Conservation (phyloP, 1,140 invertebrate genomes). For the Saccostrea echinata region DNA sequence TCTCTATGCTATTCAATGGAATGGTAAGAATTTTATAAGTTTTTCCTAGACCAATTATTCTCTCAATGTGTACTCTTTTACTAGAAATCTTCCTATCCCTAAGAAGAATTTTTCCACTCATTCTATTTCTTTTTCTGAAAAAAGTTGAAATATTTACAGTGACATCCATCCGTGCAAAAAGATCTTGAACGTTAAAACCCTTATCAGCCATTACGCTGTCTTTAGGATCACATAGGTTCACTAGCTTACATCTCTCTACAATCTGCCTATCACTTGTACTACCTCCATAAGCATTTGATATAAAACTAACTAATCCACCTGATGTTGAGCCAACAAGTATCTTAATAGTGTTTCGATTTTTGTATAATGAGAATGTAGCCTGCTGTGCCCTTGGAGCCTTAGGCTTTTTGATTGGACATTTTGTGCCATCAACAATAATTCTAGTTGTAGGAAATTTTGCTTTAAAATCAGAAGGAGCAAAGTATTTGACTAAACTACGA, state of each 20-base stretch:
- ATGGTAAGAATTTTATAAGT: conserved; percentile 60
- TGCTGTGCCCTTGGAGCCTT: conserved; percentile 65
- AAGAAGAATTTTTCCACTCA: conserved; percentile 31
- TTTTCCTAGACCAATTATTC: conserved; percentile 60
- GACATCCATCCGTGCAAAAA: conserved; percentile 58
- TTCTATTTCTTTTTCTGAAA: conserved; percentile 62
- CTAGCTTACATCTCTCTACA: conserved; percentile 55
- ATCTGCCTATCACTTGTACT: conserved; percentile 60
- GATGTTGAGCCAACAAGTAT: conserved; percentile 57
- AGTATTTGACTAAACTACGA: no score
- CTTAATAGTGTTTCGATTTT: conserved; percentile 67
- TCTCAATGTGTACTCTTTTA: conserved; percentile 59
- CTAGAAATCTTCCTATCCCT: conserved; percentile 58
- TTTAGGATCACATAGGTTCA: conserved; percentile 49
- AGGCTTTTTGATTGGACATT: conserved; percentile 66
- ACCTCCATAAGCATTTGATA: conserved; percentile 59
- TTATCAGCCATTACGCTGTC: conserved; percentile 60
- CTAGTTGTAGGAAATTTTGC: conserved; percentile 52
- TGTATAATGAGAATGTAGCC: conserved; percentile 71
- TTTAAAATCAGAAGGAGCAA: no score
- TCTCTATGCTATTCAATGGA: neutral
- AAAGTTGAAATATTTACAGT: conserved; percentile 39
- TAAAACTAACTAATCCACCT: conserved; percentile 59
- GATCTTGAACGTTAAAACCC: conserved; percentile 59
- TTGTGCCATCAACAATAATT: conserved; percentile 50